These are phyloP conservation scores for Cassiopea andromeda DNA, from an alignment of 30 jellyfish, hydroid and myxozoan species.

Conservation along the genomic window DNA sequence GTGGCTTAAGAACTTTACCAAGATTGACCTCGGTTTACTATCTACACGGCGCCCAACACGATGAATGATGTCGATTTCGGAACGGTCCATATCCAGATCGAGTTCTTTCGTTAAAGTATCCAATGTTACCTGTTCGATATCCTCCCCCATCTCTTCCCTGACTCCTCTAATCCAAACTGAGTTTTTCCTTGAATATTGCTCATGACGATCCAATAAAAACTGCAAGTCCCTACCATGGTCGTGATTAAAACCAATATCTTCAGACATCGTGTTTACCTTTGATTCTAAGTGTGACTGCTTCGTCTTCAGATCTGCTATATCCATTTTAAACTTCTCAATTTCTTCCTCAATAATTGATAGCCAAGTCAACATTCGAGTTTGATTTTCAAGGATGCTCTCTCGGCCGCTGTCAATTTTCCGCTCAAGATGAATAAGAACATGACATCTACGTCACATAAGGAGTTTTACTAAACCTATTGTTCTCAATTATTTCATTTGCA, in stretches of 20 bases:
- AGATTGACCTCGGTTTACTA: background rate
- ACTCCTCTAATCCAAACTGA: background rate
- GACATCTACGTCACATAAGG: too few relatives aligned
- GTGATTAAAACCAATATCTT: background rate
- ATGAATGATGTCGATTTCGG: conserved; percentile 27
- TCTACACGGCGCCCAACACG: conserved; percentile 17
- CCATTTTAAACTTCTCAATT: background rate
- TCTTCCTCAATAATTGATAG: conserved; percentile 8
- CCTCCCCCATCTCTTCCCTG: conserved; percentile 4
- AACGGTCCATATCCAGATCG: background rate
- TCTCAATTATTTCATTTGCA: too few relatives aligned
- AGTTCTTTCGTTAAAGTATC: conserved; percentile 3
- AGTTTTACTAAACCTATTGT: too few relatives aligned
- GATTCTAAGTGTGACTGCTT: background rate
- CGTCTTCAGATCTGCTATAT: background rate
- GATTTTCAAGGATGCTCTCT: conserved; percentile 14
- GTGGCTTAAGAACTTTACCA: conserved; percentile 9
- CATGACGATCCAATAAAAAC: conserved; percentile 14
- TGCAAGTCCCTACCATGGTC: background rate
- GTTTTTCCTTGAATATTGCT: background rate
- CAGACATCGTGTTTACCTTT: background rate
- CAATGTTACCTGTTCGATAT: background rate
- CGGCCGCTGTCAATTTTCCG: conserved; percentile 3
- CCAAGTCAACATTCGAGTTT: background rate
- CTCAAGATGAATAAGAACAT: background rate